phyloP scores from a whole-genome alignment of 2,113 vertebrate genomes.

The Protobothrops mucrosquamatus region DNA sequence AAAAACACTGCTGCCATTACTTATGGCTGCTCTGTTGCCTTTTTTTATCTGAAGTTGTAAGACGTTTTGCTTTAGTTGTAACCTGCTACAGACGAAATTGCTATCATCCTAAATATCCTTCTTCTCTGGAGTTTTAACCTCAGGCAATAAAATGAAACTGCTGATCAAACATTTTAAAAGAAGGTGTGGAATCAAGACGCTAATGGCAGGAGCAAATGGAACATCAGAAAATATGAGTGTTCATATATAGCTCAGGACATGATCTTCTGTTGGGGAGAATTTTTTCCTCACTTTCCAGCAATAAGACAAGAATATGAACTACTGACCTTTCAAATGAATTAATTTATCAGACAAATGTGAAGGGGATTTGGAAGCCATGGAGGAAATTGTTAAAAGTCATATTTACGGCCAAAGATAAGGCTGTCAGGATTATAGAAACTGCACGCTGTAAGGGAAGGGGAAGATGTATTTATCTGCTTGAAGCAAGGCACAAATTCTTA shows the following conservation, averaged over 20 bases:
- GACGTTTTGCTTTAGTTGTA: constrained; percentile 29
- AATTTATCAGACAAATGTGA: background rate
- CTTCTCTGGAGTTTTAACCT: constrained; percentile 43
- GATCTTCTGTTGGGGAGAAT: constrained; percentile 19
- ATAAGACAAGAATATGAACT: constrained; percentile 3
- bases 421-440: constrained; percentile 41
- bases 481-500: constrained; percentile 4
- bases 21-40: constrained; percentile 26
- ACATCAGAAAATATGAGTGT: constrained; percentile 53
- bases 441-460: constrained; percentile 23
- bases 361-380: constrained; percentile 15
- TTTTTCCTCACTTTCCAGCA: background rate
- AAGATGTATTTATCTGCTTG: constrained; percentile 24
- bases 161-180: constrained; percentile 38
- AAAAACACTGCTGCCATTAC: constrained; percentile 43
- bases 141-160: constrained; percentile 59
- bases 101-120: constrained; percentile 52
- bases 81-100: constrained; percentile 36
- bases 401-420: constrained; percentile 35
- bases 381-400: constrained; percentile 36
- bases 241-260: constrained; percentile 27
- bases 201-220: constrained; percentile 54
- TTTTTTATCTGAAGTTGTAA: constrained; percentile 28
- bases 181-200: constrained; percentile 42
- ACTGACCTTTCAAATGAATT: constrained; percentile 23